Percentiles rank a stretch among this genome's conserved stretches.
phyloP scores from a whole-genome alignment of 2,113 vertebrate species.

The Pycnonotus jocosus region DNA sequence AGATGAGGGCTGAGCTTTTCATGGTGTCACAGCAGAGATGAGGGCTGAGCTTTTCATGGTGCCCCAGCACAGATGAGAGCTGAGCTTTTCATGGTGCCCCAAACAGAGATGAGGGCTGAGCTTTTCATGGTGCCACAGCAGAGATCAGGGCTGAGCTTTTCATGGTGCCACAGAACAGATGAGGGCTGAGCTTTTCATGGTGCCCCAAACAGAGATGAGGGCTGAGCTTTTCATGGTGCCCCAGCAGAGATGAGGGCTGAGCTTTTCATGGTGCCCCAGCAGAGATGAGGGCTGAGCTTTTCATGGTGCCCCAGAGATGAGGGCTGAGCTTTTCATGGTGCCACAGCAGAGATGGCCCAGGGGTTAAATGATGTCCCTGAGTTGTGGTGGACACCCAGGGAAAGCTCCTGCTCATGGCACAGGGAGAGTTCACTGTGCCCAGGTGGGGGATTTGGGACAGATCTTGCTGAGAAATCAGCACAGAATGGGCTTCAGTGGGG shows the following conservation, averaged over 20 bases:
- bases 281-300: too few species aligned
- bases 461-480: not conserved
- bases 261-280: too few species aligned
- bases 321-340: not conserved
- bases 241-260: not conserved
- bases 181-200: not conserved
- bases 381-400: not conserved
- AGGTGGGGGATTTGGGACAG: not conserved
- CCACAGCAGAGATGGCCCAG: not conserved
- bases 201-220: not conserved
- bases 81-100: not conserved
- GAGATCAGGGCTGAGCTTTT: not conserved
- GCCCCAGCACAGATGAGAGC: not conserved
- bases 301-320: too few species aligned
- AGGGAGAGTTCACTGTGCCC: not conserved
- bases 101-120: not conserved
- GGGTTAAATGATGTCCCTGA: rapidly evolving
- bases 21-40: not conserved
- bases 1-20: not conserved
- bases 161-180: not conserved
- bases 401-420: not conserved
- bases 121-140: not conserved
- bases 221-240: not conserved
- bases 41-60: not conserved
- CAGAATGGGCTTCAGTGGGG: not conserved